Evolutionary conservation across 2,113 vertebrate species (phyloP).

Genomic region (Myotis yumanensis): DNA sequence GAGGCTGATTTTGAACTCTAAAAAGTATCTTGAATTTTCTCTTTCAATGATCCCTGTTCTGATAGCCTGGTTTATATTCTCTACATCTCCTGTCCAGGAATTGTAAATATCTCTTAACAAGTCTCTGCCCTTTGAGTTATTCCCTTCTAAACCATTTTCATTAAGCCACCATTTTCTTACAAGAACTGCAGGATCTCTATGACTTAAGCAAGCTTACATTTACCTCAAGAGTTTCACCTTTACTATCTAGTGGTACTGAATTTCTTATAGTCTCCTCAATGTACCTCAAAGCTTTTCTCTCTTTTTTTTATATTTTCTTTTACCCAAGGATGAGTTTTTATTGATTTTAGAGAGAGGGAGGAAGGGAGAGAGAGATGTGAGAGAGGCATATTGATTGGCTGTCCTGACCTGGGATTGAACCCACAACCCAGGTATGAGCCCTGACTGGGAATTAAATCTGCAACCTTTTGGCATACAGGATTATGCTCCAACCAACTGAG

Average conservation of each 20-base stretch:
- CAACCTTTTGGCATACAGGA: neutral
- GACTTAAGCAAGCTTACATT: neutral
- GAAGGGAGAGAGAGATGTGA: neutral
- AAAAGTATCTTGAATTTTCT: neutral
- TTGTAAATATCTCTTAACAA: neutral
- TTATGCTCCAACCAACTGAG: neutral
- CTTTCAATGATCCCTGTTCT: neutral
- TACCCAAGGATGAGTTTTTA: neutral
- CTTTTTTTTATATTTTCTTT: neutral
- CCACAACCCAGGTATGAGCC: no score
- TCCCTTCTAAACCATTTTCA: neutral
- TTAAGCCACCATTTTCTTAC: neutral
- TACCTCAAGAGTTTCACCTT: neutral
- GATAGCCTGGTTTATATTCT: neutral
- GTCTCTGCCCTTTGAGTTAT: neutral
- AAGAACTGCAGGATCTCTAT: neutral
- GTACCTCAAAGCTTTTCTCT: neutral
- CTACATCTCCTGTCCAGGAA: neutral
- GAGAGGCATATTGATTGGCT: neutral
- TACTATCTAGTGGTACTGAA: neutral
- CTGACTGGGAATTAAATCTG: neutral
- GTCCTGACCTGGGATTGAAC: neutral
- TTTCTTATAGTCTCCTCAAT: neutral
- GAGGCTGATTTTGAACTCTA: neutral
- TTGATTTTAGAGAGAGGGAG: neutral